Evolutionary conservation across 1,140 invertebrate genomes (phyloP).

Genomic region (Hirudo medicinalis): DNA sequence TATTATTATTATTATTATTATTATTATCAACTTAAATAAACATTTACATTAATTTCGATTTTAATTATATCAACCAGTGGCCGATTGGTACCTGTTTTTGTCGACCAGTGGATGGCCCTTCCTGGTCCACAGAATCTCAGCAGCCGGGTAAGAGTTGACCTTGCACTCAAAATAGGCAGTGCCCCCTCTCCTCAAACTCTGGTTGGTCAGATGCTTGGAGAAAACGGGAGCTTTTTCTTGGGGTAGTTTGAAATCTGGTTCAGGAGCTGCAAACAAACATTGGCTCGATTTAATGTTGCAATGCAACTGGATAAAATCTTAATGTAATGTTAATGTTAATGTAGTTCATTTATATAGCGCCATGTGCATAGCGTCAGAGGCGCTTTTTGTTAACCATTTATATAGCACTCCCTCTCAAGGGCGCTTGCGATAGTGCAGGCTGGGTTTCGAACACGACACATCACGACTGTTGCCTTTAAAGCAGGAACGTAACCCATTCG

Average conservation of each 20-base stretch:
- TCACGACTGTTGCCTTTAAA: no score
- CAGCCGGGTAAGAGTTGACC: slow-evolving; percentile 42
- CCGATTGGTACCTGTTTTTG: slow-evolving; percentile 15
- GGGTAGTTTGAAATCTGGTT: slow-evolving; percentile 17
- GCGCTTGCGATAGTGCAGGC: no score
- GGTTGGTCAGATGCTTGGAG: slow-evolving; percentile 16
- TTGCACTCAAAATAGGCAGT: slow-evolving; percentile 39
- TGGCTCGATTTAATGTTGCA: background rate
- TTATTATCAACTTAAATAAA: background rate
- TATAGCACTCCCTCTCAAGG: no score
- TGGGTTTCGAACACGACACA: no score
- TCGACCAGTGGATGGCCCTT: slow-evolving; percentile 34
- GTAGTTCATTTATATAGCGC: no score
- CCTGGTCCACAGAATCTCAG: slow-evolving; percentile 42
- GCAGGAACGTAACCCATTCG: no score
- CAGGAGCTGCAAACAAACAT: background rate
- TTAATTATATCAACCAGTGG: background rate
- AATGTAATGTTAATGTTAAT: no score
- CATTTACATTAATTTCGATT: background rate
- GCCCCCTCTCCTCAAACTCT: slow-evolving; percentile 40
- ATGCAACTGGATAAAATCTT: no score
- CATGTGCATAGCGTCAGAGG: no score
- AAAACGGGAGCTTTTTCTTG: slow-evolving; percentile 19
- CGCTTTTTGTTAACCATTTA: no score
- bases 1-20: background rate